These are phyloP conservation scores for Rotaria magnacalcarata DNA, from an alignment of 2,888 invertebrate genomes.

Conservation along the genomic window DNA sequence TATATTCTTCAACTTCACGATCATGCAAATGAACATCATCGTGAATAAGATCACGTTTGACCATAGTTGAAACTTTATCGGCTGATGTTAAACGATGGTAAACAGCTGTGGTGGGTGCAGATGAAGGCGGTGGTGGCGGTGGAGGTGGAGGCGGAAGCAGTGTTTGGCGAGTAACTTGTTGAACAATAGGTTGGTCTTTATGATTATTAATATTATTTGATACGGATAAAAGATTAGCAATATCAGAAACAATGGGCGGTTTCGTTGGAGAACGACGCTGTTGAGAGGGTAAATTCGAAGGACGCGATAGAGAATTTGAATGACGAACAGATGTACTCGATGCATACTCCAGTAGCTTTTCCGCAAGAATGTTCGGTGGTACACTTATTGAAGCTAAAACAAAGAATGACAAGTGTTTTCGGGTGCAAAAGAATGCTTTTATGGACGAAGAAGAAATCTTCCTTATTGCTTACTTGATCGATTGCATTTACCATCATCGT, in stretches of 20 bases:
- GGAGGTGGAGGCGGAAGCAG: neutral
- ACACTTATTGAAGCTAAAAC: constrained; percentile 19
- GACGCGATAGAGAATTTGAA: neutral
- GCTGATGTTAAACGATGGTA: neutral
- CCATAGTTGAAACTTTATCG: neutral
- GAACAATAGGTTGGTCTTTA: constrained; percentile 1
- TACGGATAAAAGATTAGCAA: neutral
- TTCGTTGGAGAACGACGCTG: neutral
- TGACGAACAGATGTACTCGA: constrained; percentile 8
- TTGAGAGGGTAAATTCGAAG: neutral
- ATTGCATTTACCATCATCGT: neutral
- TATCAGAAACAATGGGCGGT: constrained; percentile 2
- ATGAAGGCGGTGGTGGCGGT: neutral
- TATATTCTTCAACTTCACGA: constrained; percentile 36
- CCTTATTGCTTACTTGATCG: neutral
- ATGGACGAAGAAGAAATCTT: too few species aligned
- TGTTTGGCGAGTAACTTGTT: constrained; percentile 21
- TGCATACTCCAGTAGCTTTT: constrained; percentile 18
- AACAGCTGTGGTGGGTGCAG: neutral
- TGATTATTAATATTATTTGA: neutral
- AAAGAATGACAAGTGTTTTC: neutral
- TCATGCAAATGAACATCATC: constrained; percentile 30
- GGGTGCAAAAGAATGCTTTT: neutral
- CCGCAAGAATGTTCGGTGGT: neutral
- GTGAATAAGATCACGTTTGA: constrained; percentile 2